phyloP scores from a whole-genome alignment of 2,888 invertebrate species.

The Lepas anatifera region DNA sequence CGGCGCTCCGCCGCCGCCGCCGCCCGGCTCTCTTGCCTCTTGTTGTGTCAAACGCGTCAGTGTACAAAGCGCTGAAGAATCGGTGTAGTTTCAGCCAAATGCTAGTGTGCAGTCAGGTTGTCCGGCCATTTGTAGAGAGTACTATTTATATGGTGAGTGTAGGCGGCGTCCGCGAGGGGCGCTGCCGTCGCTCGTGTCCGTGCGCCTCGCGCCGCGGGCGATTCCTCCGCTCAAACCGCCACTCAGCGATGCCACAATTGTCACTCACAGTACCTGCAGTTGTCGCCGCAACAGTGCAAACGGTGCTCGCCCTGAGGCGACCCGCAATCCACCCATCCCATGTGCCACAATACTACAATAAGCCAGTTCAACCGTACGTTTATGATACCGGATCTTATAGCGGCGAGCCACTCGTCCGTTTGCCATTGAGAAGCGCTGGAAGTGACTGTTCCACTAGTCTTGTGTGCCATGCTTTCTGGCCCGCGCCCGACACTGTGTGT shows the following conservation, averaged over 20 bases:
- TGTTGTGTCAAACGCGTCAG: conserved; percentile 9
- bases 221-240: not conserved
- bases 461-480: not conserved
- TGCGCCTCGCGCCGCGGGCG: not conserved
- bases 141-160: not conserved
- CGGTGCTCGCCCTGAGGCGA: not conserved
- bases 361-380: not conserved
- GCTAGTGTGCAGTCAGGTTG: not conserved
- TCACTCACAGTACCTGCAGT: not conserved
- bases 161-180: not conserved
- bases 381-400: no score
- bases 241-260: not conserved
- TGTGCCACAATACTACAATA: conserved; percentile 2
- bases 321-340: not conserved
- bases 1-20: not conserved
- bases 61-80: not conserved
- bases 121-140: not conserved
- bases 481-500: not conserved
- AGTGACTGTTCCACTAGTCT: not conserved
- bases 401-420: not conserved
- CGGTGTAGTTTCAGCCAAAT: not conserved
- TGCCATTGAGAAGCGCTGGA: not conserved
- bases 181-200: not conserved
- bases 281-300: not conserved
- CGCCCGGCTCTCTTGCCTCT: not conserved